phyloP scores from a whole-genome alignment of 2,888 invertebrate genomes.

The Tetheella fluctuosa region DNA sequence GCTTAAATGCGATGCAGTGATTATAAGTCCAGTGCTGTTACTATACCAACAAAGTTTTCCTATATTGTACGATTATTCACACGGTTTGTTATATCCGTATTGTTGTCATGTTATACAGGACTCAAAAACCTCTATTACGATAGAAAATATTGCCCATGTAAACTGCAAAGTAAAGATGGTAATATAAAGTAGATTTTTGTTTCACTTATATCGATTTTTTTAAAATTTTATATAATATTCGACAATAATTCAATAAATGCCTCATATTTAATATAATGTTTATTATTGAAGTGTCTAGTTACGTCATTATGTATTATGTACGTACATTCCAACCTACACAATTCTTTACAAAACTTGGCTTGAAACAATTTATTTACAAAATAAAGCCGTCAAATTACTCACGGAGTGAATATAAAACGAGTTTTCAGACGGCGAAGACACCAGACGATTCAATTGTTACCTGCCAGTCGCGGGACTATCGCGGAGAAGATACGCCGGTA shows the following conservation, averaged over 20 bases:
- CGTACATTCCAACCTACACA: too few species aligned
- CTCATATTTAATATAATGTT: too few species aligned
- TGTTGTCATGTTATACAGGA: too few species aligned
- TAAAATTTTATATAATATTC: too few species aligned
- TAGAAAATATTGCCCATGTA: too few species aligned
- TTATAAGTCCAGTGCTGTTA: constrained; percentile 45
- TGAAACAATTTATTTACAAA: constrained; percentile 28
- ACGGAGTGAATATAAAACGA: constrained; percentile 28
- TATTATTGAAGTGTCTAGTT: neutral
- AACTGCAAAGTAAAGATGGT: too few species aligned
- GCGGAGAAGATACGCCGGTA: neutral
- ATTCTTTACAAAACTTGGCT: constrained; percentile 19
- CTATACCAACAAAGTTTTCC: neutral
- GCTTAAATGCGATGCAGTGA: constrained; percentile 60
- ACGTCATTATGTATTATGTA: constrained; percentile 14
- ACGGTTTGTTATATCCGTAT: neutral
- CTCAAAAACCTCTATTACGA: too few species aligned
- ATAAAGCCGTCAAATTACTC: constrained; percentile 37
- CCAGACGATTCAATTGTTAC: constrained; percentile 21
- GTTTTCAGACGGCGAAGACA: constrained; percentile 28
- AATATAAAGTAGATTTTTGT: too few species aligned
- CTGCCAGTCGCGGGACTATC: constrained; percentile 11
- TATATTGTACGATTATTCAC: neutral
- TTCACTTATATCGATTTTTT: too few species aligned
- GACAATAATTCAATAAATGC: too few species aligned